phyloP scores from a whole-genome alignment of 2,797 vertebrate genomes.

The Sardinella longiceps region DNA sequence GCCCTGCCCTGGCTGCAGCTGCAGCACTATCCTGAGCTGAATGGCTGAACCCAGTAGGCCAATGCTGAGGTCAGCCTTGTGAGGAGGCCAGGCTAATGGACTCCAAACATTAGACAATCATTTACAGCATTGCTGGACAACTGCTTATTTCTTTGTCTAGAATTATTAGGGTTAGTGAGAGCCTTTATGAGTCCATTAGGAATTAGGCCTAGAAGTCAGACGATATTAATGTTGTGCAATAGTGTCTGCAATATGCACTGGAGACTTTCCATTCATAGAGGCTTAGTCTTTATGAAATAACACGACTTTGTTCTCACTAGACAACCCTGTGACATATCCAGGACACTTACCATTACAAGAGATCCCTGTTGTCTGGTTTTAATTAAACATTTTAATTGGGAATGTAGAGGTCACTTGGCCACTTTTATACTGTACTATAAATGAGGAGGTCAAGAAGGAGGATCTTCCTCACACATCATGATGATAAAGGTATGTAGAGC shows the following conservation, averaged over 20 bases:
- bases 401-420: background rate
- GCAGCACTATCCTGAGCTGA: background rate
- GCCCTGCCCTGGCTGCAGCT: too few species aligned
- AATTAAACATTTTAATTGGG: constrained; percentile 24
- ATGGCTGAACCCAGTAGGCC: too few species aligned
- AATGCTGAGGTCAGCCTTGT: background rate
- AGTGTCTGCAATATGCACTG: too few species aligned
- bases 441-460: background rate
- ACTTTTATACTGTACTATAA: background rate
- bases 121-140: background rate
- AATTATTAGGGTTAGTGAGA: too few species aligned
- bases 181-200: background rate
- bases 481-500: background rate
- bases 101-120: too few species aligned
- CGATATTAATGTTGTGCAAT: background rate
- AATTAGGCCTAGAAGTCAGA: background rate
- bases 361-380: constrained; percentile 9
- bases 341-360: background rate
- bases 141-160: too few species aligned
- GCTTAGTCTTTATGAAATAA: background rate
- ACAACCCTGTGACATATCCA: constrained; percentile 19
- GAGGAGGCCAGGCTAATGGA: background rate
- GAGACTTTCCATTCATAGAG: background rate
- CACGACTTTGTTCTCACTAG: background rate
- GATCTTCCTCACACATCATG: background rate